Evolutionary conservation across 2,888 invertebrate species (phyloP).

Genomic region (Drosophila anomelani): DNA sequence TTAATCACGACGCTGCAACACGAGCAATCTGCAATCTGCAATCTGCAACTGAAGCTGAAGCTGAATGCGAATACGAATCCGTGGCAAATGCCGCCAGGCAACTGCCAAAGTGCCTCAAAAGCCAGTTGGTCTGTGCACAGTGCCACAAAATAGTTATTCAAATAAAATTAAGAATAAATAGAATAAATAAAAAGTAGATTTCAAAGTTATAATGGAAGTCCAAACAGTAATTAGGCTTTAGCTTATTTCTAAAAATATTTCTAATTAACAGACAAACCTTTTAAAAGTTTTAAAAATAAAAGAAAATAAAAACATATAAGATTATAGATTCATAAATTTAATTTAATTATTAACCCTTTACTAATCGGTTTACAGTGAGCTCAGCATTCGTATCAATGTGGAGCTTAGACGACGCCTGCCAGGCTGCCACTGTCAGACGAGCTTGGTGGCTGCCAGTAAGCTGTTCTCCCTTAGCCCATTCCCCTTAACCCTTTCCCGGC

Average conservation of each 20-base stretch:
- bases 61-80: slow-evolving; percentile 40
- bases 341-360: too few species aligned
- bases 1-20: slow-evolving; percentile 69
- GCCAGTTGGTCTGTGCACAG: slow-evolving; percentile 43
- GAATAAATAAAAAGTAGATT: neutral
- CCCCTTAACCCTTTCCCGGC: slow-evolving; percentile 1
- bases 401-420: slow-evolving; percentile 67
- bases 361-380: neutral
- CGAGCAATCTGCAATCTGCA: slow-evolving; percentile 49
- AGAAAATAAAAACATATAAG: too few species aligned
- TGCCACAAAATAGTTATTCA: neutral
- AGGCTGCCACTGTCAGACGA: slow-evolving; percentile 66
- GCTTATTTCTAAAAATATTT: neutral
- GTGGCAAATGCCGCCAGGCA: slow-evolving; percentile 45
- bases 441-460: slow-evolving; percentile 52
- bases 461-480: neutral
- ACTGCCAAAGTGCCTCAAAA: slow-evolving; percentile 71
- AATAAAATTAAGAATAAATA: too few species aligned
- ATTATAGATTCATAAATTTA: too few species aligned
- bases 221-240: neutral
- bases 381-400: slow-evolving; percentile 32
- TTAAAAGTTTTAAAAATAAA: too few species aligned
- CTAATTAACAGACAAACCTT: neutral
- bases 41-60: slow-evolving; percentile 51
- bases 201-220: neutral